Percentiles rank a stretch among this genome's conserved stretches.
These are phyloP conservation scores for Brachyhypopomus gauderio DNA, from an alignment of 2,113 vertebrate genomes.

Conservation along the genomic window DNA sequence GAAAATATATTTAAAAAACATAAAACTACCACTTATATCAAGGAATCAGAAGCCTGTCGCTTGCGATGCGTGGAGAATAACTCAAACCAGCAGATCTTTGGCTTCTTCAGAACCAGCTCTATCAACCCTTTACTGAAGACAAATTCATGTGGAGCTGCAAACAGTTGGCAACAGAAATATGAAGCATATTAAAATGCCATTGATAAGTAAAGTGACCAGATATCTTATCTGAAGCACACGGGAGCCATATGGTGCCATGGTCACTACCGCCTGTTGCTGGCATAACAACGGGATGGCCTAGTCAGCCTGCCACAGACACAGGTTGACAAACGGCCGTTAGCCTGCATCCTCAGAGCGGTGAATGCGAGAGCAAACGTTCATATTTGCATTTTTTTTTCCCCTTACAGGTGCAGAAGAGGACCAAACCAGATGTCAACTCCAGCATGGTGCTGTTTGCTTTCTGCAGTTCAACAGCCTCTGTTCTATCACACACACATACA, in stretches of 20 bases:
- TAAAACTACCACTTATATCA: neutral
- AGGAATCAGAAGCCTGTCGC: no score
- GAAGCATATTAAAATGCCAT: constrained; percentile 80
- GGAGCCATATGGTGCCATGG: constrained; percentile 85
- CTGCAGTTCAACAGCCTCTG: constrained; percentile 69
- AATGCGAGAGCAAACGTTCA: constrained; percentile 66
- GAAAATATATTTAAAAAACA: neutral
- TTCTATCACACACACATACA: neutral
- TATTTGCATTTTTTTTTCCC: constrained; percentile 78
- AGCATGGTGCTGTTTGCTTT: constrained; percentile 75
- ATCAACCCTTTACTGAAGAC: constrained; percentile 5
- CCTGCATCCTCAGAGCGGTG: constrained; percentile 65
- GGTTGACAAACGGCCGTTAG: constrained; percentile 79
- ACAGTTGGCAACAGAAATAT: constrained; percentile 77
- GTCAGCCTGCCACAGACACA: constrained; percentile 71
- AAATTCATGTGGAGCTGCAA: constrained; percentile 26
- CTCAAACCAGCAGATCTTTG: neutral
- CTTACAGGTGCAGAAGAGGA: constrained; percentile 81
- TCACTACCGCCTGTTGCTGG: constrained; percentile 82
- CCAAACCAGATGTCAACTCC: constrained; percentile 85
- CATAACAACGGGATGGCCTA: constrained; percentile 79
- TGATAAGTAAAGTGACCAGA: constrained; percentile 84
- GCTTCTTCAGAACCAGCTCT: neutral
- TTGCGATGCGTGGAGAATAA: neutral
- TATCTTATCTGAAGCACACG: constrained; percentile 87